Base-by-base conservation (phyloP, 2,888 invertebrate genomes). In the Drosophila merina region DNA sequence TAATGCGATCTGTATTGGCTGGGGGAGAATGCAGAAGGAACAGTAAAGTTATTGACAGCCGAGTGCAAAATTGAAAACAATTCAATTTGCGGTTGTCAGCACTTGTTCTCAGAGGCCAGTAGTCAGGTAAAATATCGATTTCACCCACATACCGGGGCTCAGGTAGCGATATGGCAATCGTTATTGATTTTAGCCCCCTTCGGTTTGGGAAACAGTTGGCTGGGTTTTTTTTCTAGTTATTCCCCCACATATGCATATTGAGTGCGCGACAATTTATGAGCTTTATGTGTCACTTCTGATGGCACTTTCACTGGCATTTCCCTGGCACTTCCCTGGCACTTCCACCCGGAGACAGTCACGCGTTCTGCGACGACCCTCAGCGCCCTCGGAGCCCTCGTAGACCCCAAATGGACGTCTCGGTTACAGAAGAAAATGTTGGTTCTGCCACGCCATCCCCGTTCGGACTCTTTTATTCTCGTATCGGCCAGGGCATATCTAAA, bases 261-360 rank as follows among this genome's bases (percentile, higher is more conserved):
- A 80, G 68, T 76, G 71, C 76, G 64, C 71, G 82, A 74, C 80
- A 85, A 86, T 86, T 86, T 86, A 86, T 86, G 86, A 81, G 76
- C 77, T 81, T 86, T 86, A 80, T 86, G 83, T 86, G 86, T 83
- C 86, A 86, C 75, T 84, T 86, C 73, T 79, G 83, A 83, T 79
- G 80, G 77, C 72, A 82, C 85, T 84, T 83, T 84, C 20, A 1
- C 20, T 20, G 20, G 2, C 20, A 20, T 20, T 20, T 20, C 83
- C 78, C 85, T 80, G 56, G 57, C 73, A 60, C 45, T 83, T 84
- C 83, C 78, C 85, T 80, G 56, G 55, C 73, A 60, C 45, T 57
- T 67, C 10, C 50, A 8, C 51, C 60, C 25, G 14, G 14, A 54
- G 26, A 58, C 63, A 59, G 70, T 71, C 80, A 77, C 74, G 77